These are phyloP conservation scores for Brachypodius melanocephalos DNA, from an alignment of 2,113 vertebrate species.

Conservation along the genomic window DNA sequence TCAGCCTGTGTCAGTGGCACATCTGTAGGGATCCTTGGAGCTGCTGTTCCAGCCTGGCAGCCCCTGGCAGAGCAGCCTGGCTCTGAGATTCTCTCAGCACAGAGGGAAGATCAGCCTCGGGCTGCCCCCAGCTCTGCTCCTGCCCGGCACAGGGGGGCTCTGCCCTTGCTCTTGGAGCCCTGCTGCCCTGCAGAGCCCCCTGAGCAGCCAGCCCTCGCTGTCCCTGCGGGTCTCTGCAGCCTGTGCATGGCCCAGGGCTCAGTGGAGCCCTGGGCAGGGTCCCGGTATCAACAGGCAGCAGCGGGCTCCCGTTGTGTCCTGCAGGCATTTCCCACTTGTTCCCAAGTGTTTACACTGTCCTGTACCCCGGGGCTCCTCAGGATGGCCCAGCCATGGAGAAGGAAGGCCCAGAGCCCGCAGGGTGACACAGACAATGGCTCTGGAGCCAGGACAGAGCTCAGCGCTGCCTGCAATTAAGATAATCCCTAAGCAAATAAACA, in stretches of 20 bases:
- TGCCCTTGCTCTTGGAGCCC: not conserved
- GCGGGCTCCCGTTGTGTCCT: not conserved
- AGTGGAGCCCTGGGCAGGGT: not conserved
- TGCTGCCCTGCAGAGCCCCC: not conserved
- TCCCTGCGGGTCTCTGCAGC: not conserved
- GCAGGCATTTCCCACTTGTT: conserved; percentile 11
- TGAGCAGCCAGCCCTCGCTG: not conserved
- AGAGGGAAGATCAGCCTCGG: too few species aligned
- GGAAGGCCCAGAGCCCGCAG: not conserved
- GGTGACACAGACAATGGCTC: not conserved
- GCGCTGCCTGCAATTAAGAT: not conserved
- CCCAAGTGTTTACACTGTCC: not conserved
- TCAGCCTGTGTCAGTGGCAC: too few species aligned
- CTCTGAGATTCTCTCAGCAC: too few species aligned
- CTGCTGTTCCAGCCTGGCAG: too few species aligned
- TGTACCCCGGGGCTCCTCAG: not conserved
- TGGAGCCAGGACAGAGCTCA: not conserved
- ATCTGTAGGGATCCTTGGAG: too few species aligned
- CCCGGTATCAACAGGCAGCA: conserved; percentile 8
- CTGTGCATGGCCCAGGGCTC: not conserved
- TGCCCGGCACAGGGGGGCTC: not conserved
- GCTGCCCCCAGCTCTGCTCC: not conserved
- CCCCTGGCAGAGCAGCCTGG: too few species aligned
- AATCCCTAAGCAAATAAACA: not conserved
- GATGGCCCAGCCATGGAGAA: not conserved